Base-by-base conservation (phyloP, 2,113 vertebrate species). In the Manacus vitellinus region DNA sequence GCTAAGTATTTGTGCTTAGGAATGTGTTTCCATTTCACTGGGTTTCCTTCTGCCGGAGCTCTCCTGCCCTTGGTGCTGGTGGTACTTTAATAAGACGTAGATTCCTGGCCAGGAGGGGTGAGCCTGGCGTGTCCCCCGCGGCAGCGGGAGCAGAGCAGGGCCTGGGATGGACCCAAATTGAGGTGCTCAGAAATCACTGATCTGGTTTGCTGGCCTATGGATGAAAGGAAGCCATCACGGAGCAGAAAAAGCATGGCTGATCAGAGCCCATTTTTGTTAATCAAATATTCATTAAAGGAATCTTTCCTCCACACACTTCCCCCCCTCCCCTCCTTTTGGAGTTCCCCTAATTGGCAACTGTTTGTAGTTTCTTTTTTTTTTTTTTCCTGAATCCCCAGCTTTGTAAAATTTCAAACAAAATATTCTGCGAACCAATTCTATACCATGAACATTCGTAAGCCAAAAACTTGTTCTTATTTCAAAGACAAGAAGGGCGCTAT, bases 201-300 rank as follows among this genome's bases (percentile, higher is more conserved):
- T 80, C 55, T 27, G 47, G 96, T 98, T 97, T 97, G 96, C 97
- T 98, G 98, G 98, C 97, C 98, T 97, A 97, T 98, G 98, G 98
- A 98, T 99, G 98, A 98, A 98, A 98, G 97, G 96, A 96, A 98
- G 97, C 98, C 98, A 98, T 98, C 98, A 97, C 97, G 98, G 97
- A 98, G 98, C 98, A 98, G 98, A 98, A 98, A 98, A 98, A 98
- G 98, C 98, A 98, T 97, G 97, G 98, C 98, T 97, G 96, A 89
- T 97, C 94, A 95, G 85, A 95, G 97, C 97, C 96, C 96, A 58
- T 95, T 98, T 97, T 97, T 97, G 95, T 97, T 97, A 96, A 98
- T 94, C 93, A 91, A 97, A 94, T 96, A 94, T 92, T 97, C 85
- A 94, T 95, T 96, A 78, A 83, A 95, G 92, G 73, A 97, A 56